These are phyloP conservation scores for Crotalus adamanteus DNA, from an alignment of 2,797 vertebrate genomes.

Conservation along the genomic window DNA sequence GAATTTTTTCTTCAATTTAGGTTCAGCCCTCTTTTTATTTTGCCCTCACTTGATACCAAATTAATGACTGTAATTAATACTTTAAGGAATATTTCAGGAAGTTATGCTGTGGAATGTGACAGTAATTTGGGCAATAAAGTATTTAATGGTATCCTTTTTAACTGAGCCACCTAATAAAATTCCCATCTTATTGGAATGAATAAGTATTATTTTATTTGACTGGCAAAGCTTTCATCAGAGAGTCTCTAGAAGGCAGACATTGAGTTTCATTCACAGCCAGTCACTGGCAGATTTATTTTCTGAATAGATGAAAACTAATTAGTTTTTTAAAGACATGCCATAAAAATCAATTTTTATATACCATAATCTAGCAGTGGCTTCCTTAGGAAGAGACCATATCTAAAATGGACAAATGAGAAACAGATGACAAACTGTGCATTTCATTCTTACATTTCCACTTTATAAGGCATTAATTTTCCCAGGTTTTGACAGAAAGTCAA, in stretches of 20 bases:
- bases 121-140: conserved; percentile 13
- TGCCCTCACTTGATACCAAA: conserved; percentile 27
- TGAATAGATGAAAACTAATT: conserved; percentile 20
- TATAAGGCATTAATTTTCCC: not conserved
- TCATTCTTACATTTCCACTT: not conserved
- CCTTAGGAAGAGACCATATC: not conserved
- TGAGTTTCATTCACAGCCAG: not conserved
- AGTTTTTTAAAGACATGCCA: conserved; percentile 28
- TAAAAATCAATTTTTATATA: conserved; percentile 44
- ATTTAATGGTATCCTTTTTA: conserved; percentile 1
- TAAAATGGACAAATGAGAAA: conserved; percentile 44
- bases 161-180: conserved; percentile 18
- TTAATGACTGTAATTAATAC: conserved; percentile 24
- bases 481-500: not conserved
- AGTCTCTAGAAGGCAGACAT: not conserved
- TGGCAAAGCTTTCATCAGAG: conserved; percentile 3
- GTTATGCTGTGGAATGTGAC: not conserved
- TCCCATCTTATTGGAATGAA: not conserved
- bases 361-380: conserved; percentile 39
- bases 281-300: conserved; percentile 35
- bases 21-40: not conserved
- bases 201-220: conserved; percentile 3
- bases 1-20: not conserved
- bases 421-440: conserved; percentile 31
- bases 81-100: conserved; percentile 13